A percentile compares a stretch with the other conserved stretches of the same genome.
phyloP scores from a whole-genome alignment of 2,797 vertebrate genomes.

The Parauchenoglanis ngamensis region DNA sequence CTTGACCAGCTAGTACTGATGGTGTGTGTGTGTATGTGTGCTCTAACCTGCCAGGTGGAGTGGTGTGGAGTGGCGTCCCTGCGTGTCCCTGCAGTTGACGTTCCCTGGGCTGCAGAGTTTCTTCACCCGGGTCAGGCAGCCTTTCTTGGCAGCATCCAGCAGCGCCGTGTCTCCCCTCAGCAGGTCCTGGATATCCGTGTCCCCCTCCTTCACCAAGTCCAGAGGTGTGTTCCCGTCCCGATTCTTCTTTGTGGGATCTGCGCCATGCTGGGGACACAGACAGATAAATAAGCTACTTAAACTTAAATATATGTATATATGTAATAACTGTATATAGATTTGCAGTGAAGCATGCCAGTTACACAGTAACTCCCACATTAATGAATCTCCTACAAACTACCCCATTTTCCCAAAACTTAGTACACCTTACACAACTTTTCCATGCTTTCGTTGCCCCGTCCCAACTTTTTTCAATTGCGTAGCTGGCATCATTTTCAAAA shows the following conservation, averaged over 20 bases:
- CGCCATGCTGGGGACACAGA: constrained; percentile 82
- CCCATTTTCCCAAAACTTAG: too few species aligned
- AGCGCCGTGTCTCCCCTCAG: constrained; percentile 91
- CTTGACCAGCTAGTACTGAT: neutral
- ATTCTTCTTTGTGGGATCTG: constrained; percentile 97
- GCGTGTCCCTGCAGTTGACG: constrained; percentile 96
- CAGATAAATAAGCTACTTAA: neutral
- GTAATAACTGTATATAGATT: neutral
- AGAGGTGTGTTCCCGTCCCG: constrained; percentile 95
- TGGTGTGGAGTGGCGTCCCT: constrained; percentile 94
- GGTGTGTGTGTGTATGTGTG: neutral
- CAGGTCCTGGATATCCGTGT: constrained; percentile 97
- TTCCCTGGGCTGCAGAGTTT: constrained; percentile 94
- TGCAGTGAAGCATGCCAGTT: neutral
- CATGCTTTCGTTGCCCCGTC: too few species aligned
- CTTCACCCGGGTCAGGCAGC: constrained; percentile 93
- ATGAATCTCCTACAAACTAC: neutral
- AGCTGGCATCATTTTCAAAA: too few species aligned
- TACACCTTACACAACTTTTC: too few species aligned
- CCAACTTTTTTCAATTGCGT: too few species aligned
- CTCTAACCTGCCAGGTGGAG: constrained; percentile 89
- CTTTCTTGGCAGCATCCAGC: constrained; percentile 95
- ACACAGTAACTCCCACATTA: neutral
- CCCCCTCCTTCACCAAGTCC: constrained; percentile 96
- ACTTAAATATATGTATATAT: neutral